Conservation (phyloP, 2,888 invertebrate genomes). For the Pachydiplax longipennis region DNA sequence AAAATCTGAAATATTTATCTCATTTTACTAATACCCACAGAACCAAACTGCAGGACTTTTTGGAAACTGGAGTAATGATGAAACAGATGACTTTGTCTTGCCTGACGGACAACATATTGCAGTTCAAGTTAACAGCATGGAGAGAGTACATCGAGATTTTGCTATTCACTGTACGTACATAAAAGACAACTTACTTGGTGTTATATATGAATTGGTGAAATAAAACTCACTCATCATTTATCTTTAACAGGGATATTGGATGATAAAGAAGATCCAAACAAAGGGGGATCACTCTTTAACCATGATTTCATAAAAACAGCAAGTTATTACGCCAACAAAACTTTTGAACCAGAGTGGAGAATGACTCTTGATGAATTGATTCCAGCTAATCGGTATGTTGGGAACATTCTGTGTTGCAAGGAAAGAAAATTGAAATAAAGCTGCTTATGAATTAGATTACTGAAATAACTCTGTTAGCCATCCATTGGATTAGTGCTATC, state of each 20-base stretch:
- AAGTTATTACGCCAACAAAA: slow-evolving; percentile 79
- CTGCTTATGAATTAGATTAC: too few relatives aligned
- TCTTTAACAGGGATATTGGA: slow-evolving; percentile 74
- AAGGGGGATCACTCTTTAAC: slow-evolving; percentile 79
- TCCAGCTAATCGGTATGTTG: slow-evolving; percentile 69
- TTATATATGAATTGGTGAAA: not conserved
- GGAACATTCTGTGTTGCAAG: too few relatives aligned
- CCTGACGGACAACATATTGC: slow-evolving; percentile 72
- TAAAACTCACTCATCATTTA: not conserved
- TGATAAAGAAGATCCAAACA: slow-evolving; percentile 74
- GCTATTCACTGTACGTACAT: slow-evolving; percentile 73
- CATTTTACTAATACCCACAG: slow-evolving; percentile 62
- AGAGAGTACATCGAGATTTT: slow-evolving; percentile 78
- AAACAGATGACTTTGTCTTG: slow-evolving; percentile 79
- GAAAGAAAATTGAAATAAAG: too few relatives aligned
- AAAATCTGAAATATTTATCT: not conserved
- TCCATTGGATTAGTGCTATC: too few relatives aligned
- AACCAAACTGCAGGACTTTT: slow-evolving; percentile 89
- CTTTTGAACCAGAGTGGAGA: slow-evolving; percentile 78
- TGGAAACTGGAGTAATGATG: slow-evolving; percentile 90
- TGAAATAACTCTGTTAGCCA: too few relatives aligned
- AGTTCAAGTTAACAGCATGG: slow-evolving; percentile 69
- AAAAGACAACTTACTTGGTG: not conserved
- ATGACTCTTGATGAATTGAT: slow-evolving; percentile 75
- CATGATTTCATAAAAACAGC: slow-evolving; percentile 82